phyloP scores from a whole-genome alignment of 2,113 vertebrate species.

The Corythornis vintsioides region DNA sequence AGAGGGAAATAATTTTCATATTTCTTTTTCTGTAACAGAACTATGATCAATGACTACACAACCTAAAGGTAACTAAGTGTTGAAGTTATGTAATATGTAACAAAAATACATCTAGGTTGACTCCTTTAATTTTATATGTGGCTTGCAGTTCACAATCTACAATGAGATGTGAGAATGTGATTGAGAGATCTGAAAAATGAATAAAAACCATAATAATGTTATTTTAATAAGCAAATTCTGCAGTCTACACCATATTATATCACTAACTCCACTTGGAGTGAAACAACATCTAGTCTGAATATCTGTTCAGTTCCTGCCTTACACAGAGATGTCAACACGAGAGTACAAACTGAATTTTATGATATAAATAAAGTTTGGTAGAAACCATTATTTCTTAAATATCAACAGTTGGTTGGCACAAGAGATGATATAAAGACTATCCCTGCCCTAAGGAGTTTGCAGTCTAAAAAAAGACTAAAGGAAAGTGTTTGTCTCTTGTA shows the following conservation, averaged over 20 bases:
- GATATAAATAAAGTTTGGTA: neutral
- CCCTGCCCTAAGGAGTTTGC: constrained; percentile 8
- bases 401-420: neutral
- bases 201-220: accelerated
- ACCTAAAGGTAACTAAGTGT: neutral
- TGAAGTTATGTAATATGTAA: neutral
- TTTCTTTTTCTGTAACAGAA: neutral
- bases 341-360: constrained; percentile 2
- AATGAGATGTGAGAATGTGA: neutral
- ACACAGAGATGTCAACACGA: neutral
- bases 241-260: neutral
- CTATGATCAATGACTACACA: neutral
- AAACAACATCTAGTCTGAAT: neutral
- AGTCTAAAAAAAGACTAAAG: constrained; percentile 47
- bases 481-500: neutral
- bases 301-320: neutral
- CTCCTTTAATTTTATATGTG: neutral
- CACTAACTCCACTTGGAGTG: neutral
- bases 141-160: neutral
- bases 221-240: neutral
- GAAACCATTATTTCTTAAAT: neutral
- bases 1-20: accelerated
- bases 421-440: neutral
- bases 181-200: neutral
- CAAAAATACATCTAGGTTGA: neutral